phyloP scores from a whole-genome alignment of 2,113 vertebrate genomes.

The Psephotus haematonotus region DNA sequence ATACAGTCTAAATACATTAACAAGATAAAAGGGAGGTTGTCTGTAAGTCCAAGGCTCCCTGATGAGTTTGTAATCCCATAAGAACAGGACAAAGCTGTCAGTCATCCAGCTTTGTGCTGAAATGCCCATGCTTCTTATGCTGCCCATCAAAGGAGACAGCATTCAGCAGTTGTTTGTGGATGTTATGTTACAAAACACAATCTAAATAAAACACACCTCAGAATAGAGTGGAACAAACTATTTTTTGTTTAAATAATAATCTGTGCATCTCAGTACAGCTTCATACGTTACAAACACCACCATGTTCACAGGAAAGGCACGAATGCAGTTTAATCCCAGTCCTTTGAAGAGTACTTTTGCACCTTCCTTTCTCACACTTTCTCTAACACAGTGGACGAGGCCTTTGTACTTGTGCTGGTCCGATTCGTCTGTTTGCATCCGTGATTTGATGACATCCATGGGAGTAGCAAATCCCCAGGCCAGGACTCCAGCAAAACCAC shows the following conservation, averaged over 20 bases:
- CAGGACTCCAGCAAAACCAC: conserved; percentile 84
- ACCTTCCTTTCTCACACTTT: conserved; percentile 83
- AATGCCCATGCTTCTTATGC: neutral
- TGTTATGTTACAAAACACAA: neutral
- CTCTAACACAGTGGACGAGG: conserved; percentile 81
- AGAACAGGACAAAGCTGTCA: neutral
- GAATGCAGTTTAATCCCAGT: conserved; percentile 85
- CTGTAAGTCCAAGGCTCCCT: neutral
- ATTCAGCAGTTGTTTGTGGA: neutral
- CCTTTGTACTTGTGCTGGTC: conserved; percentile 80
- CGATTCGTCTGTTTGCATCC: conserved; percentile 83
- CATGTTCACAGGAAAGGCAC: conserved; percentile 92
- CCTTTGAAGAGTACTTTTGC: conserved; percentile 85
- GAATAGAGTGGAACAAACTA: neutral
- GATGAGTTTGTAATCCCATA: neutral
- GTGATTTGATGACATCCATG: conserved; percentile 93
- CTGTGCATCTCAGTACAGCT: conserved; percentile 73
- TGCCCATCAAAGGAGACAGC: neutral
- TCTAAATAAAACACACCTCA: neutral
- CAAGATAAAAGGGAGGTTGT: neutral
- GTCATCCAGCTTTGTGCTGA: neutral
- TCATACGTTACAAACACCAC: conserved; percentile 88
- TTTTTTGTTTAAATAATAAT: conserved; percentile 18
- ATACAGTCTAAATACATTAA: neutral
- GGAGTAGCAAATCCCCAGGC: conserved; percentile 88